These are phyloP conservation scores for Pitta sordida DNA, from an alignment of 2,113 vertebrate genomes.

Conservation along the genomic window DNA sequence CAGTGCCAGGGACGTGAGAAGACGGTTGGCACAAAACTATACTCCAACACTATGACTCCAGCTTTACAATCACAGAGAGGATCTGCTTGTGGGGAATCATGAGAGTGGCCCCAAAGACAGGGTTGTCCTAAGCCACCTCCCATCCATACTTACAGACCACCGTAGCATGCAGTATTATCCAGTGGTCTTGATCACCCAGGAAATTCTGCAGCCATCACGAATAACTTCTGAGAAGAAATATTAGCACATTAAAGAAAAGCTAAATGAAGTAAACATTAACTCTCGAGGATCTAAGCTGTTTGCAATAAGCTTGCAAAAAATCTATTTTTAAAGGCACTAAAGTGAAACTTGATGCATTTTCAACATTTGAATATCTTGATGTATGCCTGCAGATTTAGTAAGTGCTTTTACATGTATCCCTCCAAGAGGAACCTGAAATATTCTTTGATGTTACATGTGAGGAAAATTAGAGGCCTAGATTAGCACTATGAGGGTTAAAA, in stretches of 20 bases:
- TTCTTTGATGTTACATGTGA: not conserved
- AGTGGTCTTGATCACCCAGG: not conserved
- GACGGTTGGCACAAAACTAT: fast-evolving
- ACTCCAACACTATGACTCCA: not conserved
- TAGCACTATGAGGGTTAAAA: not conserved
- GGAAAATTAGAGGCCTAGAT: not conserved
- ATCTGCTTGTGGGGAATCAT: not conserved
- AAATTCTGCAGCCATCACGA: not conserved
- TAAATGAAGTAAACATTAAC: not conserved
- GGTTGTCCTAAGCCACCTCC: not conserved
- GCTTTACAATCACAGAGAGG: fast-evolving
- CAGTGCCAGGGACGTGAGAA: not conserved
- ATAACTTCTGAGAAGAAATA: not conserved
- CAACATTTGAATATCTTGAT: not conserved
- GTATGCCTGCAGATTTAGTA: not conserved
- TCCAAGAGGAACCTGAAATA: not conserved
- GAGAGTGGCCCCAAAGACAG: not conserved
- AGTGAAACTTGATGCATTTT: not conserved
- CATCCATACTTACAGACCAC: not conserved
- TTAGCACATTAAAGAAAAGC: not conserved
- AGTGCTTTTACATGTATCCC: not conserved
- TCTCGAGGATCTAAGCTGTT: not conserved
- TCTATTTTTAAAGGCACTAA: not conserved
- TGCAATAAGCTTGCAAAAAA: not conserved
- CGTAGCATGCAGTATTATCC: not conserved